Evolutionary conservation across 2,113 vertebrate species (phyloP), one percentile per base, ranked within the genome.

Genomic region (Dicentrarchus labrax): DNA sequence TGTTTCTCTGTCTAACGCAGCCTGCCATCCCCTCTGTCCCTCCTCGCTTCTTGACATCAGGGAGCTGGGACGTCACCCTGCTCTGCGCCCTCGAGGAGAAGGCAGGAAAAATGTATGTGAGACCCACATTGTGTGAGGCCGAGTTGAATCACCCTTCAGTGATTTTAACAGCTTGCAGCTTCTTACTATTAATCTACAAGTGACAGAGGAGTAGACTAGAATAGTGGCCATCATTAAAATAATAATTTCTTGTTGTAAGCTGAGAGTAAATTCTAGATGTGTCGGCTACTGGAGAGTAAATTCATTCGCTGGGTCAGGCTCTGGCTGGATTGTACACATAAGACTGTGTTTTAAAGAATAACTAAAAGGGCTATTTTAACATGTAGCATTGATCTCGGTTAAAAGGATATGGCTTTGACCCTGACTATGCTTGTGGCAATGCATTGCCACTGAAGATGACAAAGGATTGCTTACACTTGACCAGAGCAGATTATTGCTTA

Each of bases 41-140:
- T n/a, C 89, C 93, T 88, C 95, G 94, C 81, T 96, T 96, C 87
- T 85, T 97, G 89, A 96, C 96, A 53, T 96, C 96, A 15, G 96
- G 96, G 47, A 96, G 94, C 92, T 97, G 96, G 96, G 96, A 97
- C 56, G 95, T 97, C 87, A 94, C 91, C 70, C 86, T 65, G 65
- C 95, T 97, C 69, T 95, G 96, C 65, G 93, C 95, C 54, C 89
- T 96, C 53, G 95, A 96, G 39, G 91, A 95, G 90, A 87, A 93
- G 48, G 91, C 86, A 71, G 91, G 94, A 61, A 96, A 94, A 89
- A 95, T 97, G 96, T 97, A 94, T 53, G 95, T 89, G 78, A 89
- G 45, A 84, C 59, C 51, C 72, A 19, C 66, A 71, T 53, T 66
- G 61, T 69, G 65, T 68, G 71, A 70, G 36, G 60, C 69, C 19